Percentiles rank a stretch among this genome's conserved stretches.
Conservation (phyloP, 2,888 invertebrate genomes). For the Lithophane leautieri region DNA sequence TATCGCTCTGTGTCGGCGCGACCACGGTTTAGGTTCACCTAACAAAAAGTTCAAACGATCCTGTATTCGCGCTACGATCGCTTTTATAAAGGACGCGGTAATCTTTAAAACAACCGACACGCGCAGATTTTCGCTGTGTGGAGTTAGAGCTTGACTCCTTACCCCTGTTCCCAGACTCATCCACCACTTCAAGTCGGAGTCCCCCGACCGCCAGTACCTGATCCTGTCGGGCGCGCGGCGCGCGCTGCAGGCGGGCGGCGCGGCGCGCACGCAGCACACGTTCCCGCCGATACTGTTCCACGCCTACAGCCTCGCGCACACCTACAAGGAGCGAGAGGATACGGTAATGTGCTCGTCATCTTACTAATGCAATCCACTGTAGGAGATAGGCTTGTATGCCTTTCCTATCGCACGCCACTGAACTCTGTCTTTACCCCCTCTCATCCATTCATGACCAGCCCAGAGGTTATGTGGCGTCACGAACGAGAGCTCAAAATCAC, state of each 20-base stretch:
- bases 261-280: conserved; percentile 96
- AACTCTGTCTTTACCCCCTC: too few species aligned
- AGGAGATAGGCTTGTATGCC: too few species aligned
- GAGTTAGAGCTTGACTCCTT: background rate
- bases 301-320: conserved; percentile 96
- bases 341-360: conserved; percentile 87
- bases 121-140: background rate
- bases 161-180: conserved; percentile 90
- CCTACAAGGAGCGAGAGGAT: conserved; percentile 94
- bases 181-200: conserved; percentile 95
- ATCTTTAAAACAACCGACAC: background rate
- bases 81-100: too few species aligned
- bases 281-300: conserved; percentile 98
- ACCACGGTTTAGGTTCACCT: too few species aligned
- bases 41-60: too few species aligned
- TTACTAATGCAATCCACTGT: too few species aligned
- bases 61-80: too few species aligned
- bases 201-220: conserved; percentile 96
- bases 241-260: conserved; percentile 97
- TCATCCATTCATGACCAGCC: too few species aligned
- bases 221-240: conserved; percentile 97
- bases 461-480: too few species aligned
- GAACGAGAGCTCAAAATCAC: too few species aligned
- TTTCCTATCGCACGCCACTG: too few species aligned
- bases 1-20: too few species aligned